Conservation (phyloP, 1,140 invertebrate genomes). For the Fopius arisanus region DNA sequence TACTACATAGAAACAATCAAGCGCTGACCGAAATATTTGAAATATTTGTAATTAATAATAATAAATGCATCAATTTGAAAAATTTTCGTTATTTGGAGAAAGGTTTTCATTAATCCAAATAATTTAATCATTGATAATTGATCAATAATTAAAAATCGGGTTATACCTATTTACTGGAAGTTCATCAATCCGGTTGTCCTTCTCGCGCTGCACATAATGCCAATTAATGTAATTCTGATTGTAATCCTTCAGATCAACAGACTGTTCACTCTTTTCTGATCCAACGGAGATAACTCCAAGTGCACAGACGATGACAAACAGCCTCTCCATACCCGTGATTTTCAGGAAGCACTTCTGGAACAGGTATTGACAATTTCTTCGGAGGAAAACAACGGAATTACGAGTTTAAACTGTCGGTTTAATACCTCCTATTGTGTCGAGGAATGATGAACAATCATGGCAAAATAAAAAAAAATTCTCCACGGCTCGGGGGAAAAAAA, state of each 20-base stretch:
- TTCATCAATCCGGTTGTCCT: neutral
- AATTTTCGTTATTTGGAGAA: too few relatives aligned
- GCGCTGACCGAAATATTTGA: too few relatives aligned
- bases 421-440: neutral
- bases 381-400: neutral
- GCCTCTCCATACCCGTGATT: neutral
- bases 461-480: neutral
- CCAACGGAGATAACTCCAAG: neutral
- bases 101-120: too few relatives aligned
- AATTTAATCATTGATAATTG: neutral
- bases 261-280: neutral
- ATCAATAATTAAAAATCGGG: neutral
- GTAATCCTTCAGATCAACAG: neutral
- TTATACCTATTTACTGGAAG: neutral
- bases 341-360: conserved; percentile 2
- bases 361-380: neutral
- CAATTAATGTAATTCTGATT: neutral
- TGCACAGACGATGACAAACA: neutral
- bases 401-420: neutral
- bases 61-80: too few relatives aligned
- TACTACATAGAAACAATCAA: too few relatives aligned
- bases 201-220: neutral
- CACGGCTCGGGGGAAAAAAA: neutral
- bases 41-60: too few relatives aligned
- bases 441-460: neutral